Conservation (phyloP, 2,113 vertebrate genomes). For the Pteruthius melanotis region DNA sequence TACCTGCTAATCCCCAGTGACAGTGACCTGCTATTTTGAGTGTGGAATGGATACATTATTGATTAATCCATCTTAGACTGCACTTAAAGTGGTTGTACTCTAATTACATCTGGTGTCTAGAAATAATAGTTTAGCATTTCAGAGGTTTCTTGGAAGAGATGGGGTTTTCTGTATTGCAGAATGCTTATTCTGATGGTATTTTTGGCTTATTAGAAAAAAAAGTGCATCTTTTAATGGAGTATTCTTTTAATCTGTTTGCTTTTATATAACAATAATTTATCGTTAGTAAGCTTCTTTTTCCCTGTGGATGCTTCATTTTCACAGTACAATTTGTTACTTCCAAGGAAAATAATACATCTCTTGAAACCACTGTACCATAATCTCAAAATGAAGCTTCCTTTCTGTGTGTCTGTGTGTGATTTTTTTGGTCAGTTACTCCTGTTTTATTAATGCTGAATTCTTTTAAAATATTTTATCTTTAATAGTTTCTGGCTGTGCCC, state of each 20-base stretch:
- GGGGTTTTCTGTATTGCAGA: not conserved
- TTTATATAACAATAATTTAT: not conserved
- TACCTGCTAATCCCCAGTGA: conserved; percentile 19
- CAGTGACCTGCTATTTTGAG: conserved; percentile 35
- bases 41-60: conserved; percentile 43
- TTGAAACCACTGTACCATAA: not conserved
- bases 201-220: not conserved
- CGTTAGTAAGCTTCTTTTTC: not conserved
- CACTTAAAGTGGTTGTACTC: conserved; percentile 14
- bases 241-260: not conserved
- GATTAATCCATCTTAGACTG: not conserved
- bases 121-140: conserved; percentile 24
- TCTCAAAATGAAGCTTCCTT: not conserved
- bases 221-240: not conserved
- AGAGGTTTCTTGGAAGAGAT: not conserved
- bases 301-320: not conserved
- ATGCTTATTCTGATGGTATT: not conserved
- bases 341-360: not conserved
- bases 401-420: not conserved
- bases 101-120: not conserved
- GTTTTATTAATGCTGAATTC: not conserved
- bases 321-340: not conserved
- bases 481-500: not conserved
- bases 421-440: not conserved
- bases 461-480: not conserved